Base-by-base conservation (phyloP, 2,113 vertebrate species). In the Notiomystis cincta region DNA sequence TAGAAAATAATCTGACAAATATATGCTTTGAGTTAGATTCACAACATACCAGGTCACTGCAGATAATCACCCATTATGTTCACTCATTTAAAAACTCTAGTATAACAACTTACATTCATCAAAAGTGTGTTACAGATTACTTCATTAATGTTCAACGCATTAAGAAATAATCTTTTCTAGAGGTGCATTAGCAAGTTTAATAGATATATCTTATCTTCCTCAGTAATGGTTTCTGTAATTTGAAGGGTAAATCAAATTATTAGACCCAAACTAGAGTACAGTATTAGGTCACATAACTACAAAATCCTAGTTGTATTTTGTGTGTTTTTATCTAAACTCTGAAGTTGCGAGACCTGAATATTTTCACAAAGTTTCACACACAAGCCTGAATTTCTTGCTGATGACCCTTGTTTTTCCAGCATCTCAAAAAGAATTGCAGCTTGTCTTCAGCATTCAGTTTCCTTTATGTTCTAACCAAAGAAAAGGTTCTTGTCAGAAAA, bases 331-430 rank as follows among this genome's bases (percentile, higher is more conserved):
- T 20, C 57, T 40, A 47, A 75, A 37, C 13, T 67, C 61, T 72
- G 44, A 78, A 87, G 23, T 24, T n/a, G 6, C n/a, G 82, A 53
- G 33, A 56, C 6, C 7, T 21, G 15, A 71, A 22, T 60, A 28
- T 37, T 89, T 75, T 56, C 38, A 14, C 4, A 6, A n/a, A 54
- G 11, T 25, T 73, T 71, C 48, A 82, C 24, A 79, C 23, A 19
- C 7, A 70, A 38, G 28, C 33, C 17, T 31, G 33, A 33, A 87
- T 35, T 78, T 77, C 33, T 78, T 78, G 15, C 30, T 37, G 37
- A 58, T 4, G 0, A 56, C 21, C 37, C 5, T 21, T 27, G 3
- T 8, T 75, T 70, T 66, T 24, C 28, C 31, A 6, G 0, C 15
- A 31, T 84, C 25, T 67, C 30, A 48, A 28, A 25, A 53, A 45